Conservation (phyloP, 2,797 vertebrate species). For the Pogonophryne albipinna region DNA sequence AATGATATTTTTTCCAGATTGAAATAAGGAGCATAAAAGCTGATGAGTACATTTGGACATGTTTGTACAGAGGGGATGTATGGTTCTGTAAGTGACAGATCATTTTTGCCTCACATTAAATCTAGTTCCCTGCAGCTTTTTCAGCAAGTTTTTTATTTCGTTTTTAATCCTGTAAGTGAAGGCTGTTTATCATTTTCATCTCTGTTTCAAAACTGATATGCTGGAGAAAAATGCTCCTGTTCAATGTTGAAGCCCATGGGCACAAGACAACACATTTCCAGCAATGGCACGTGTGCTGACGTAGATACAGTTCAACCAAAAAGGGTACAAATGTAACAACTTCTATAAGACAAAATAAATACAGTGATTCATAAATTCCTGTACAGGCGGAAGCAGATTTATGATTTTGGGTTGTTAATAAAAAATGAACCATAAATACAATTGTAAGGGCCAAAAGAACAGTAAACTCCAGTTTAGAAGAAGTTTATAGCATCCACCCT, state of each 20-base stretch:
- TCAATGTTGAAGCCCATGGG: constrained; percentile 13
- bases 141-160: too few species aligned
- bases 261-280: constrained; percentile 20
- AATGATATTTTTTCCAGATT: background rate
- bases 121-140: background rate
- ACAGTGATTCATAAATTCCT: constrained; percentile 35
- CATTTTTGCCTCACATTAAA: background rate
- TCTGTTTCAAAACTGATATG: constrained; percentile 4
- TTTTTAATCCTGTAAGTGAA: background rate
- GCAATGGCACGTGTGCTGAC: background rate
- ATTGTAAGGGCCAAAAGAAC: constrained; percentile 37
- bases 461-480: background rate
- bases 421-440: constrained; percentile 24
- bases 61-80: background rate
- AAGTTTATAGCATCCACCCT: constrained; percentile 34
- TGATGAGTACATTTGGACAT: background rate
- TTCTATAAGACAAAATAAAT: constrained; percentile 57
- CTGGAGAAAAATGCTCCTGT: background rate
- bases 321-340: constrained; percentile 29
- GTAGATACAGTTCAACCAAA: constrained; percentile 30
- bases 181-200: background rate
- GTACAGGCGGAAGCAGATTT: constrained; percentile 30
- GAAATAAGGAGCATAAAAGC: background rate
- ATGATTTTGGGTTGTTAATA: constrained; percentile 1
- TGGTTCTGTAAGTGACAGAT: constrained; percentile 10